Evolutionary conservation across 2,113 vertebrate genomes (phyloP), one percentile per base, ranked within the genome.

Genomic region (Ageneiosus marmoratus): DNA sequence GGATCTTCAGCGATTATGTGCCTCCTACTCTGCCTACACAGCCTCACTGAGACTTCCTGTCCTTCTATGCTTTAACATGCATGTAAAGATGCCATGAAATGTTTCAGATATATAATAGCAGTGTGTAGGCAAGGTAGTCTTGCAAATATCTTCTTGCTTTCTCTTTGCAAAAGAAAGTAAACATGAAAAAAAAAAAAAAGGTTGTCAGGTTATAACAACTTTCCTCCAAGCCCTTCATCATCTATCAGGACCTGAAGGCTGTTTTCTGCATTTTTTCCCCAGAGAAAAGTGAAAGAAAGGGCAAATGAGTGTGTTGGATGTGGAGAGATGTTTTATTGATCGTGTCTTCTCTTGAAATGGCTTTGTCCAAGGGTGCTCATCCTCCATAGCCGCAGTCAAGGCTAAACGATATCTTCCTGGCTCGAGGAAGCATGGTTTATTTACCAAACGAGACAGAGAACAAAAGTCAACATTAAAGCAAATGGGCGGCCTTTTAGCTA

Each of bases 281-380:
- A 51, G 20, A 22, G 12, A 58, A 58, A 56, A 32, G 18, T 24
- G 20, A 55, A 44, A 44, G 74, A 55, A 55, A 77, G 32, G 78
- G 34, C 32, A 81, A 27, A 80, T 27, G 24, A 69, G 79, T 41
- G 50, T 75, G 48, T 83, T 82, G 73, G 76, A 81, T 7, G 34
- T 4, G 82, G 65, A 83, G 81, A 82, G 85, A 82, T 84, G 81
- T 89, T 69, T 55, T 85, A 91, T 90, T 37, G 88, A 92, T 92
- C 76, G 11, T 7, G 24, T 48, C 12, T 63, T 75, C 24, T 85
- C 80, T 44, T 77, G 79, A 63, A 76, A 29, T 76, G 80, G 7
- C 79, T 29, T 18, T 27, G 34, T 77, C 63, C 63, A 32, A 56
- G 34, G 27, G 29, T 44, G 60, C 29, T 37, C 67, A 58, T 79